These are phyloP conservation scores for Falco columbarius DNA, from an alignment of 2,797 vertebrate species.

Conservation along the genomic window DNA sequence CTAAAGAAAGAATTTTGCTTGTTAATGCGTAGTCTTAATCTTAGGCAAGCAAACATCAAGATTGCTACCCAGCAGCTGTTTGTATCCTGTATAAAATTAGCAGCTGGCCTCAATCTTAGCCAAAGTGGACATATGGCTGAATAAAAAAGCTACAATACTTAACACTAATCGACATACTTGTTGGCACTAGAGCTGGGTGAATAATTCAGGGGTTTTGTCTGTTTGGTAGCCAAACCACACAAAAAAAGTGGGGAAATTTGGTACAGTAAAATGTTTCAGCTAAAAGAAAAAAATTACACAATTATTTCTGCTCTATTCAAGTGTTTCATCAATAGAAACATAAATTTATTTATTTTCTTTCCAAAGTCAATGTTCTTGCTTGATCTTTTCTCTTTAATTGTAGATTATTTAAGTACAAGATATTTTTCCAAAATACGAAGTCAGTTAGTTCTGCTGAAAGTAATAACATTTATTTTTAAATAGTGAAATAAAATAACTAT, in stretches of 20 bases:
- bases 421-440: background rate
- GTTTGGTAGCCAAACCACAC: background rate
- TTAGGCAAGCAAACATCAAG: background rate
- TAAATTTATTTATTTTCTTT: background rate
- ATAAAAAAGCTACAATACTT: slow-evolving; percentile 42
- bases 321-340: background rate
- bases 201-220: background rate
- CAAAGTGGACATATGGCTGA: slow-evolving; percentile 56
- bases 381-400: background rate
- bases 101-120: slow-evolving; percentile 42
- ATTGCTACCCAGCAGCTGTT: slow-evolving; percentile 26
- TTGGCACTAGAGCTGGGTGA: slow-evolving; percentile 20
- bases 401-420: background rate
- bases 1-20: background rate
- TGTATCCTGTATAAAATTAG: slow-evolving; percentile 44
- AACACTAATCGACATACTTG: slow-evolving; percentile 55
- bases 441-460: background rate
- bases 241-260: background rate
- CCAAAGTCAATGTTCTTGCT: background rate
- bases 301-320: background rate
- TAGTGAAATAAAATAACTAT: background rate
- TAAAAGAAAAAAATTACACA: background rate
- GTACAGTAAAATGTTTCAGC: background rate
- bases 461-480: background rate
- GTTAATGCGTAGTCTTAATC: background rate